Percentiles rank a stretch among this genome's conserved stretches.
Evolutionary conservation across 2,888 invertebrate species (phyloP).

Genomic region (Drosophila pegasa): DNA sequence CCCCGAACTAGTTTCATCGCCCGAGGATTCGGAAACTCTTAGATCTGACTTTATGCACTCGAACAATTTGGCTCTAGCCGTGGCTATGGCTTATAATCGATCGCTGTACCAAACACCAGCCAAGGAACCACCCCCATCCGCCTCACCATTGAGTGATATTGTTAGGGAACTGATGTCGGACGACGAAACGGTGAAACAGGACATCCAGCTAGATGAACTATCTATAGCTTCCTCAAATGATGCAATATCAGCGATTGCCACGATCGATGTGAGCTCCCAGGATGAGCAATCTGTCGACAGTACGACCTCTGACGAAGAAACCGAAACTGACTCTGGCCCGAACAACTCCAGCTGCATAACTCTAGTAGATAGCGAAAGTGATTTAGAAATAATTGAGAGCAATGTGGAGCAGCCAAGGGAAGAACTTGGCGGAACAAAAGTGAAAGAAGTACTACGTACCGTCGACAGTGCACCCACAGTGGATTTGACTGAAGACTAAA

Average conservation of each 20-base stretch:
- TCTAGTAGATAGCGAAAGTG: conserved; percentile 35
- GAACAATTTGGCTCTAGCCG: conserved; percentile 48
- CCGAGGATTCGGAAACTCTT: neutral
- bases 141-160: conserved; percentile 51
- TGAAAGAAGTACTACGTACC: neutral
- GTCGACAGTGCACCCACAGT: conserved; percentile 29
- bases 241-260: conserved; percentile 51
- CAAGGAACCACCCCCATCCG: conserved; percentile 1
- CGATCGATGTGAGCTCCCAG: conserved; percentile 68
- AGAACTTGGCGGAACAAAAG: neutral
- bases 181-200: conserved; percentile 27
- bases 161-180: conserved; percentile 62
- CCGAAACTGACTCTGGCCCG: neutral
- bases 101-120: conserved; percentile 16
- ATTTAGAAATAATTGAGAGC: conserved; percentile 49
- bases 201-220: conserved; percentile 1
- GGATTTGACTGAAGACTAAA: conserved; percentile 68
- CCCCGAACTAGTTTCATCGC: neutral
- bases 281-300: conserved; percentile 29
- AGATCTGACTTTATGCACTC: conserved; percentile 25
- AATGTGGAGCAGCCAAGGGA: conserved; percentile 4
- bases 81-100: conserved; percentile 68
- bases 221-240: conserved; percentile 46
- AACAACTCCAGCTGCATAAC: conserved; percentile 39
- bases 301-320: conserved; percentile 18